Evolutionary conservation across 2,797 vertebrate species (phyloP).

Genomic region (Botia almorhae): DNA sequence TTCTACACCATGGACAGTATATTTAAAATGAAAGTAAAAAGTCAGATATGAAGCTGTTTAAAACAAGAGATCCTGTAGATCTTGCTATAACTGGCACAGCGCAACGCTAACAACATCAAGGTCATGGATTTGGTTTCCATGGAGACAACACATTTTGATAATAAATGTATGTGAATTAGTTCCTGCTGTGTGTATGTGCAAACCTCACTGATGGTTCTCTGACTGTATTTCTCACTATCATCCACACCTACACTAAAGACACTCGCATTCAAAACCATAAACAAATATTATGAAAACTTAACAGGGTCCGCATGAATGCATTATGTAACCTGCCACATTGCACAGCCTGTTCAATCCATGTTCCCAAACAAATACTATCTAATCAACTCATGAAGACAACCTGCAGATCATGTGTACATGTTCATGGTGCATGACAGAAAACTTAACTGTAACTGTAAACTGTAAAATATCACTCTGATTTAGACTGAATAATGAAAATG

Average conservation of each 20-base stretch:
- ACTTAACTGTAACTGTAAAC: too few species aligned
- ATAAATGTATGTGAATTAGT: neutral
- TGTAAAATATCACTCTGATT: neutral
- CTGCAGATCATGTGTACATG: neutral
- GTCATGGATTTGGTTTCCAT: too few species aligned
- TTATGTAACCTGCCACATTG: conserved; percentile 13
- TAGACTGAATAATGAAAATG: neutral
- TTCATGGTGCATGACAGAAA: neutral
- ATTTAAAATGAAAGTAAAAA: neutral
- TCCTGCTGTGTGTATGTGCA: neutral
- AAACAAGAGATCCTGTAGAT: neutral
- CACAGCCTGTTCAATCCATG: neutral
- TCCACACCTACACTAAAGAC: conserved; percentile 19
- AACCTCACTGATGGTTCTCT: neutral
- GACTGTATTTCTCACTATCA: neutral
- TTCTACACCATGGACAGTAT: neutral
- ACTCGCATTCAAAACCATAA: conserved; percentile 68
- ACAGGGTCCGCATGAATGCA: conserved; percentile 18
- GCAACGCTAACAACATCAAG: too few species aligned
- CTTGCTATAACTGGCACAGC: neutral
- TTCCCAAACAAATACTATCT: neutral
- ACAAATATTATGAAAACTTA: conserved; percentile 73
- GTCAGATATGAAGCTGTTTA: neutral
- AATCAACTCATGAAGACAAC: neutral
- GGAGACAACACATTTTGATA: too few species aligned